A percentile compares a stretch with the other conserved stretches of the same genome.
These are phyloP conservation scores for Drosophila pallidifrons DNA, from an alignment of 1,140 invertebrate species.

Conservation along the genomic window DNA sequence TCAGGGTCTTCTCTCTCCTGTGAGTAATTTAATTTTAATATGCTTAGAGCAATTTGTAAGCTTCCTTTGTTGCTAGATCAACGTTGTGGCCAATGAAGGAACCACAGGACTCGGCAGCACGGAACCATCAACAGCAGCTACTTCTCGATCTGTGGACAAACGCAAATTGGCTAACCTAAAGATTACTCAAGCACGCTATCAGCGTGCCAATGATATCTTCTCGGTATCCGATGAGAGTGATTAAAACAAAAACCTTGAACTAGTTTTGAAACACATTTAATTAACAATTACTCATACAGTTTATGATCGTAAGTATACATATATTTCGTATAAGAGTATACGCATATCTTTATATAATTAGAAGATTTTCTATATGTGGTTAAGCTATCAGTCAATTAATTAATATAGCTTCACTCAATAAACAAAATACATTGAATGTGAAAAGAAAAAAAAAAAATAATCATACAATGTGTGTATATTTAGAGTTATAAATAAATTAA, in stretches of 20 bases:
- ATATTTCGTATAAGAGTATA: slow-evolving; percentile 53
- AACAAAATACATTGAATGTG: slow-evolving; percentile 42
- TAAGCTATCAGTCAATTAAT: slow-evolving; percentile 82
- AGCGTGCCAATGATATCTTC: slow-evolving; percentile 81
- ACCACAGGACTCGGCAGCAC: slow-evolving; percentile 75
- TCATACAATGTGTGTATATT: slow-evolving; percentile 15
- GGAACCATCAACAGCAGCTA: slow-evolving; percentile 35
- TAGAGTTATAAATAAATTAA: slow-evolving; percentile 55
- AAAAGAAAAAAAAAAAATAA: slow-evolving; percentile 49
- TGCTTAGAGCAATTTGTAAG: slow-evolving; percentile 23
- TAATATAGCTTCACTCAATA: slow-evolving; percentile 71
- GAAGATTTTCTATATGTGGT: slow-evolving; percentile 77
- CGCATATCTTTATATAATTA: slow-evolving; percentile 55
- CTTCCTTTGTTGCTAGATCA: slow-evolving; percentile 56
- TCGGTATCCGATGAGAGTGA: slow-evolving; percentile 59
- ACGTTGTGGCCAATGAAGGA: slow-evolving; percentile 77
- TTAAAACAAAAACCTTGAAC: slow-evolving; percentile 18
- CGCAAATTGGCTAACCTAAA: slow-evolving; percentile 82
- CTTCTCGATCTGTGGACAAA: slow-evolving; percentile 54
- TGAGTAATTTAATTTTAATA: slow-evolving; percentile 86
- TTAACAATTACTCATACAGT: slow-evolving; percentile 79
- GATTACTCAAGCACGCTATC: slow-evolving; percentile 85
- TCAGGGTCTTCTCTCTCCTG: slow-evolving; percentile 91
- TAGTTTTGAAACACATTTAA: slow-evolving; percentile 79
- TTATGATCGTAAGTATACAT: slow-evolving; percentile 57